Conservation (phyloP, 2,113 vertebrate species). For the Enhydra lutris region DNA sequence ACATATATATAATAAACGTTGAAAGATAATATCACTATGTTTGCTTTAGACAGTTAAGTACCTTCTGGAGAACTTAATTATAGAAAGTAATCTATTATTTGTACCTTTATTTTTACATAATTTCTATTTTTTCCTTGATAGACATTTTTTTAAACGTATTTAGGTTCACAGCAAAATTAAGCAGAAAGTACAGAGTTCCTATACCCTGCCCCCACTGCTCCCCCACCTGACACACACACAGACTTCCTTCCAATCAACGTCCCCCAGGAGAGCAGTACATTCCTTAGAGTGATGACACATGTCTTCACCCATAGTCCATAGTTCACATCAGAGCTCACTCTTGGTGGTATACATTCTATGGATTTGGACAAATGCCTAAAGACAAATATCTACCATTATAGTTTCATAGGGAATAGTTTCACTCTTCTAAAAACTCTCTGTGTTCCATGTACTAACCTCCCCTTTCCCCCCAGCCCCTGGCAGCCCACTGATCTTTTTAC, state of each 20-base stretch:
- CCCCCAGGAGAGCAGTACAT: not conserved
- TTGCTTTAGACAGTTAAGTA: not conserved
- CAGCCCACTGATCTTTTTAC: not conserved
- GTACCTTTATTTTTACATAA: not conserved
- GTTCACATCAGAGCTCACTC: not conserved
- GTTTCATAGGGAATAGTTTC: not conserved
- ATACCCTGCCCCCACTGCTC: rapidly evolving
- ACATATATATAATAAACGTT: not conserved
- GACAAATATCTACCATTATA: not conserved
- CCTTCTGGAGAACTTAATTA: not conserved
- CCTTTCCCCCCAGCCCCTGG: too few relatives aligned
- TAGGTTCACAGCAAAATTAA: not conserved
- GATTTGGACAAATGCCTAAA: not conserved
- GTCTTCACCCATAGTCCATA: not conserved
- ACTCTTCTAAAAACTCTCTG: not conserved
- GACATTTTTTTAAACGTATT: not conserved
- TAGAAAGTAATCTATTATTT: not conserved
- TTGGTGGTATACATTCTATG: not conserved
- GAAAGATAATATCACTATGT: not conserved
- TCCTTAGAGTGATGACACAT: not conserved
- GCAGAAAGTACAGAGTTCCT: not conserved
- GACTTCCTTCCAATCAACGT: not conserved
- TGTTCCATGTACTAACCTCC: not conserved
- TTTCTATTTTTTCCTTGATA: not conserved
- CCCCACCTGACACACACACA: rapidly evolving